Evolutionary conservation across 64 coral and sea anemone genomes (phyloP).

Genomic region (Montipora efflorescens): DNA sequence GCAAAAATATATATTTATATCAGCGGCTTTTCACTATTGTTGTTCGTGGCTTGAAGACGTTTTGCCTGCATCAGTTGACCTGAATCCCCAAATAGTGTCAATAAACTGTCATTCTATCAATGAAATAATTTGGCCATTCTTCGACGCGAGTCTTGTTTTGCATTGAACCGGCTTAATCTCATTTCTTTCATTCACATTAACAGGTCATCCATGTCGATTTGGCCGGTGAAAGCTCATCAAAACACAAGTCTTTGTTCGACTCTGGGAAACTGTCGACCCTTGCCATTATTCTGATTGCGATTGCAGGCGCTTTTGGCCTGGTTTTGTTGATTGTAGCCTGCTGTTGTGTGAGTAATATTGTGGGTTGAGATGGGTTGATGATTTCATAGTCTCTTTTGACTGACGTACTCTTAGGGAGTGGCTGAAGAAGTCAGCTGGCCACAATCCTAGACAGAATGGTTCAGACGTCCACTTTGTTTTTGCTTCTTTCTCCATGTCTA

Average conservation of each 20-base stretch:
- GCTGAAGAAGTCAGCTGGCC: too few species aligned
- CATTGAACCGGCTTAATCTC: neutral
- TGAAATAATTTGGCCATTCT: too few species aligned
- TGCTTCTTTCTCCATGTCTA: too few species aligned
- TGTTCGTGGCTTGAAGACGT: too few species aligned
- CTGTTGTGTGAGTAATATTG: constrained; percentile 65
- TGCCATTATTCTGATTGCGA: constrained; percentile 55
- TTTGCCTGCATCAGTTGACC: too few species aligned
- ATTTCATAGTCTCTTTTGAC: neutral
- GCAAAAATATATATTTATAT: too few species aligned
- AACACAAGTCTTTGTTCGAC: neutral
- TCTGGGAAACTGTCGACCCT: constrained; percentile 4
- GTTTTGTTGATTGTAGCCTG: constrained; percentile 52
- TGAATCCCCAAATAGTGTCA: too few species aligned
- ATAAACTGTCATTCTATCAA: too few species aligned
- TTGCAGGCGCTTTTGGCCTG: constrained; percentile 53
- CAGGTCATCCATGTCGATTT: constrained; percentile 59
- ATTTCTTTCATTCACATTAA: neutral
- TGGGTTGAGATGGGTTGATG: neutral
- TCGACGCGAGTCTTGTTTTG: neutral
- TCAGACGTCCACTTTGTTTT: too few species aligned
- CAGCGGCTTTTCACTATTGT: too few species aligned
- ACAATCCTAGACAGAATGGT: too few species aligned
- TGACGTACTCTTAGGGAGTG: too few species aligned
- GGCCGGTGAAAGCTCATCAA: constrained; percentile 32